Base-by-base conservation (phyloP, 2,797 vertebrate species). In the Eospalax fontanierii region DNA sequence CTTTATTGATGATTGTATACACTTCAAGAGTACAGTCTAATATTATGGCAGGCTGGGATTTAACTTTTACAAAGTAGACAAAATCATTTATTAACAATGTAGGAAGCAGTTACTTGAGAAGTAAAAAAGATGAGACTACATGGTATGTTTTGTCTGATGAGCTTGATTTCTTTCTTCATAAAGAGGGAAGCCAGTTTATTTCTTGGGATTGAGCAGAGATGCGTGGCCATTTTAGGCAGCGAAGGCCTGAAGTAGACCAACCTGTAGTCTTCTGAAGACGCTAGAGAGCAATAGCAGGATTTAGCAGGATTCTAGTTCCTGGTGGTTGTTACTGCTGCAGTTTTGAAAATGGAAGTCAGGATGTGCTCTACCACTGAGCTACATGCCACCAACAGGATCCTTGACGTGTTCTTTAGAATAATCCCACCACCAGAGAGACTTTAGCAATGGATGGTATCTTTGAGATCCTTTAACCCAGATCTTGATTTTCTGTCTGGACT, bases 131-230 rank as follows among this genome's bases (percentile, higher is more conserved):
- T 68, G 35, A 85, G 61, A 65, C 68, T 74, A 4, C 33, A 5
- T 57, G 43, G 18, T 43, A 35, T 74, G 9, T 75, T n/a, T 46
- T 71, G 71, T 71, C 22, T 71, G 43, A 63, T n/a, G n/a, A 80
- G 43, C 35, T 73, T 90, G 65, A 35, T 65, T 94, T 84, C 80
- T 92, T n/a, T 80, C 46, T 84, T 71, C 70, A 66, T 61, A 43
- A 68, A 75, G 57, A 30, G 70, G 35, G 35, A 83, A 95, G 35
- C 19, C 16, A 40, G 21, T 19, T 80, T 85, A 35, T 66, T 15
- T 68, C 24, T 43, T 91, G 73, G 57, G 65, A 54, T n/a, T 12
- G 16, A 79, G 76, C 63, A 11, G 40, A 61, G 40, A 21, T 2
- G 19, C 35, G 24, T 38, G 30, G 24, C 19, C 28, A 54, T 65